Base-by-base conservation (phyloP, 1,140 invertebrate genomes). In the Drosophila nigrodunni region DNA sequence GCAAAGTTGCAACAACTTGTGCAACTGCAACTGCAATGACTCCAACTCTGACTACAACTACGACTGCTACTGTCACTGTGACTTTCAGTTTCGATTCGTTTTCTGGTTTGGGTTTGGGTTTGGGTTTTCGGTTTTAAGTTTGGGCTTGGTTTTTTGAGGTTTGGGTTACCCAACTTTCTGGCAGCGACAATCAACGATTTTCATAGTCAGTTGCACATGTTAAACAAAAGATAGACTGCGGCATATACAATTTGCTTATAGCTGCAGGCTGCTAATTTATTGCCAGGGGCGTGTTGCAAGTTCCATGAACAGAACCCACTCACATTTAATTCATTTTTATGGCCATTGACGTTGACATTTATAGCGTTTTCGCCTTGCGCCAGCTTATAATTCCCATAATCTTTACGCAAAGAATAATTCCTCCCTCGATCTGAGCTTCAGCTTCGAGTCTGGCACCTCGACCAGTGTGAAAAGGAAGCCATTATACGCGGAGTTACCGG, bases 151-250 rank as follows among this genome's bases (percentile, higher is more conserved):
- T 54, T 39, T 30, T 30, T 30, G 25, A 30, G 25, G 41, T 44
- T 18, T 46, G 30, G 46, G 59, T 13, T 25, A 15, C 49, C 30
- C 67, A 87, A 88, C 69, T 88, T 82, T 88, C 73, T 72, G 80
- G 80, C 69, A 83, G 70, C 77, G 85, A 80, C 83, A 88, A 88
- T 88, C 85, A 85, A 90, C 78, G 85, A 88, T 85, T 88, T 88
- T 88, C 85, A 89, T 85, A 88, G 85, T 76, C 80, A 88, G 85
- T 81, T 88, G 85, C 80, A 88, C 85, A 88, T 89, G 80, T 82
- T 73, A 79, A 87, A 69, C 80, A 80, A 80, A 86, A 74, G 25
- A 30, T 30, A 47, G 82, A 75, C 69, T 70, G 65, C 54, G 54
- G 60, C 55, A 67, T 57, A 62, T 44, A 74, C 77, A 76, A 72